Percentiles rank a stretch among this genome's conserved stretches.
Evolutionary conservation across 2,797 vertebrate species (phyloP).

Genomic region (Valencia hispanica): DNA sequence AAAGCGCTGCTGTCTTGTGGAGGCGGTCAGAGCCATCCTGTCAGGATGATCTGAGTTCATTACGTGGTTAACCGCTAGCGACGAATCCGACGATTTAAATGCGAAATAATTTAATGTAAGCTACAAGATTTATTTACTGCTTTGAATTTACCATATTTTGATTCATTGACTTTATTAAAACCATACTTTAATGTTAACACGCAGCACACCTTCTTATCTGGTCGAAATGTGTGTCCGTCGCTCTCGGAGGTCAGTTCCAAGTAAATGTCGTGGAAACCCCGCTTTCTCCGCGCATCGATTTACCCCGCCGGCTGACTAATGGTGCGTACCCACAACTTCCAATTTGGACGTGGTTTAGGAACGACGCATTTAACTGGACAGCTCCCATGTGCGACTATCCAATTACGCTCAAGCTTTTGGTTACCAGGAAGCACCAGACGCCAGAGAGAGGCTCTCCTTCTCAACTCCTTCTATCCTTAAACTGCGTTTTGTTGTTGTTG

Average conservation of each 20-base stretch:
- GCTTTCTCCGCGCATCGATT: not conserved
- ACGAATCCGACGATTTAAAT: not conserved
- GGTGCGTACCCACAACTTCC: not conserved
- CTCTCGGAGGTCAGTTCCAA: not conserved
- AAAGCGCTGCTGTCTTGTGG: not conserved
- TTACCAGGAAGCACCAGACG: slow-evolving; percentile 69
- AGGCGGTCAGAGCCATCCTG: not conserved
- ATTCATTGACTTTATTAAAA: not conserved
- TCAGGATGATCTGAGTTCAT: not conserved
- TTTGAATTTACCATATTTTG: not conserved
- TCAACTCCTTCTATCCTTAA: not conserved
- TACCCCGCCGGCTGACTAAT: not conserved
- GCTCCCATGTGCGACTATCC: not conserved
- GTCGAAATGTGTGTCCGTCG: not conserved
- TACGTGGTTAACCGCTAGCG: not conserved
- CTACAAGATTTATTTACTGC: not conserved
- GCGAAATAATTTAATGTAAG: not conserved
- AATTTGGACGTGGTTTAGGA: slow-evolving; percentile 20
- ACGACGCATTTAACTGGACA: slow-evolving; percentile 52
- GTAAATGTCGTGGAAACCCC: not conserved
- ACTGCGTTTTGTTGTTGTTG: not conserved
- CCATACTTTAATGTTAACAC: not conserved
- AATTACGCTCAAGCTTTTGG: slow-evolving; percentile 54
- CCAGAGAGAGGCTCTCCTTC: not conserved
- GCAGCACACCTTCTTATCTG: not conserved